phyloP scores from a whole-genome alignment of 2,113 vertebrate genomes.

The Anoplopoma fimbria region DNA sequence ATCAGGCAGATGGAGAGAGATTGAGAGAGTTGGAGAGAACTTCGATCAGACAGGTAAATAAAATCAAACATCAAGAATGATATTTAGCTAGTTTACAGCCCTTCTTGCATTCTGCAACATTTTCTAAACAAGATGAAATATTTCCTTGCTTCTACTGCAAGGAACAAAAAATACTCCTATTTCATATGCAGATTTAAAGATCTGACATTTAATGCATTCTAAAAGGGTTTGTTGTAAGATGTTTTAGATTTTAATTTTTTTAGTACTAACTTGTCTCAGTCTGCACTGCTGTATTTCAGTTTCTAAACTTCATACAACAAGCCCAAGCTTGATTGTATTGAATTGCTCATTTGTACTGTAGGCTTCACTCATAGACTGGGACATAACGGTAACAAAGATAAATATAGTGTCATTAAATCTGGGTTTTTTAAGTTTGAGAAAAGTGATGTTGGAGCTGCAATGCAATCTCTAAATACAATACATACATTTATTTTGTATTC shows the following conservation, averaged over 20 bases:
- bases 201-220: constrained; percentile 19
- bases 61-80: constrained; percentile 54
- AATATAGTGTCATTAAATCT: constrained; percentile 12
- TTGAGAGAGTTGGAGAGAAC: constrained; percentile 31
- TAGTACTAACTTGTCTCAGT: neutral
- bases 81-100: constrained; percentile 22
- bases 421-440: neutral
- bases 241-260: constrained; percentile 14
- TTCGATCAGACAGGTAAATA: constrained; percentile 65
- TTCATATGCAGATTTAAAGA: constrained; percentile 16
- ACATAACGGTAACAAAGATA: constrained; percentile 14
- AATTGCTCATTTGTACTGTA: neutral
- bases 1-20: constrained; percentile 40
- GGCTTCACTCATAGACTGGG: constrained; percentile 15
- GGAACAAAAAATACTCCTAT: neutral
- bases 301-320: constrained; percentile 23
- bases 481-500: neutral
- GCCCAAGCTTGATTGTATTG: neutral
- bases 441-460: neutral
- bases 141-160: neutral
- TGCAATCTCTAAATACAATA: neutral
- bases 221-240: neutral
- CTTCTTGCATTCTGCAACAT: constrained; percentile 22
- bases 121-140: constrained; percentile 14
- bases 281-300: constrained; percentile 16